Evolutionary conservation across 2,797 vertebrate genomes (phyloP).

Genomic region (Ciconia nigra): DNA sequence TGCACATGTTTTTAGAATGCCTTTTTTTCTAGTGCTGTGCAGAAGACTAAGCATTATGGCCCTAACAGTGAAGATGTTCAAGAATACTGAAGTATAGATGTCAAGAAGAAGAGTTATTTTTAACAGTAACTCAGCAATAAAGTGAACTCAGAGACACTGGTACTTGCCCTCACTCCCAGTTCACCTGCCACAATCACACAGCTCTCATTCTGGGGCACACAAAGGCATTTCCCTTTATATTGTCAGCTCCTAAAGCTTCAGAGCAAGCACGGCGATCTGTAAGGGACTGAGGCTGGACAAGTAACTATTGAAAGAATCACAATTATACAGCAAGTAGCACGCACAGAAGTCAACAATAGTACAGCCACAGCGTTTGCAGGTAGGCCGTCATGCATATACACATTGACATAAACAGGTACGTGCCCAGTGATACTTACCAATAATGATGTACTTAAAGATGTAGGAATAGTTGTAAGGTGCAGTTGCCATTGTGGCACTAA

Average conservation of each 20-base stretch:
- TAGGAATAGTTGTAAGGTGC: slow-evolving; percentile 99
- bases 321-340: fast-evolving
- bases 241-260: background rate
- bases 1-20: background rate
- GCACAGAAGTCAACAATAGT: background rate
- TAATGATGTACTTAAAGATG: slow-evolving; percentile 99
- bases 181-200: background rate
- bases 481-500: slow-evolving; percentile 96
- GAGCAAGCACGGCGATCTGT: background rate
- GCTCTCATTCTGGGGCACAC: background rate
- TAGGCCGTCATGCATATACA: background rate
- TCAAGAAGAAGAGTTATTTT: background rate
- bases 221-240: background rate
- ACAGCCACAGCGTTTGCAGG: background rate
- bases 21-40: background rate
- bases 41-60: background rate
- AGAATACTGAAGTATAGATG: background rate
- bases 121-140: background rate
- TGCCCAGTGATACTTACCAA: slow-evolving; percentile 83
- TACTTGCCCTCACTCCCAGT: background rate
- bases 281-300: background rate
- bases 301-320: background rate
- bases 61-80: background rate
- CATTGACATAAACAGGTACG: fast-evolving
- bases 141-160: background rate